Evolutionary conservation across 2,113 vertebrate species (phyloP).

Genomic region (Tychaedon coryphoeus): DNA sequence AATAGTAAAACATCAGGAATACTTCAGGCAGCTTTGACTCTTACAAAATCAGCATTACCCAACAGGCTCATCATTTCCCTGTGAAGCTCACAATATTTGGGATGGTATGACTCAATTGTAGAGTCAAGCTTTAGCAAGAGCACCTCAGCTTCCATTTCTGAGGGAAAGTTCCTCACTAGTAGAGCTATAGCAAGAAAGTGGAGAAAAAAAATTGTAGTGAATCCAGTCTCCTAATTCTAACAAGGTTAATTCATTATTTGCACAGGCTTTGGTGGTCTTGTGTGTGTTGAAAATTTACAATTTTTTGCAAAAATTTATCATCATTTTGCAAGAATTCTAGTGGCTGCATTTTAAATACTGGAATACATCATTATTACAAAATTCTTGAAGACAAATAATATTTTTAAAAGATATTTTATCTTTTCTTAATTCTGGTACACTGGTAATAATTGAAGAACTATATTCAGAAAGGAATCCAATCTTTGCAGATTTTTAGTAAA

Average conservation of each 20-base stretch:
- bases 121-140: not conserved
- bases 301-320: not conserved
- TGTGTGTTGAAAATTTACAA: not conserved
- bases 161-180: not conserved
- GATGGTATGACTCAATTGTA: not conserved
- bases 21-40: not conserved
- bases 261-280: fast-evolving
- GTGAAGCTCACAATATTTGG: not conserved
- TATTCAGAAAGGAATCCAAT: not conserved
- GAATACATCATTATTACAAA: not conserved
- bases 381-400: not conserved
- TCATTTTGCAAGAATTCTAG: fast-evolving
- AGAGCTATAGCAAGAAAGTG: not conserved
- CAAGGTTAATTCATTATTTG: not conserved
- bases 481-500: not conserved
- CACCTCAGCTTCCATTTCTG: not conserved
- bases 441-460: not conserved
- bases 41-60: not conserved
- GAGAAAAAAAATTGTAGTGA: not conserved
- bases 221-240: not conserved
- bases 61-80: not conserved
- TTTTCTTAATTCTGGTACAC: not conserved
- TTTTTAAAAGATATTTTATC: not conserved
- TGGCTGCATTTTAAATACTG: not conserved
- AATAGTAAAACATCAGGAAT: not conserved